Conservation (phyloP, 2,888 invertebrate species). For the Ophion obscuratus region DNA sequence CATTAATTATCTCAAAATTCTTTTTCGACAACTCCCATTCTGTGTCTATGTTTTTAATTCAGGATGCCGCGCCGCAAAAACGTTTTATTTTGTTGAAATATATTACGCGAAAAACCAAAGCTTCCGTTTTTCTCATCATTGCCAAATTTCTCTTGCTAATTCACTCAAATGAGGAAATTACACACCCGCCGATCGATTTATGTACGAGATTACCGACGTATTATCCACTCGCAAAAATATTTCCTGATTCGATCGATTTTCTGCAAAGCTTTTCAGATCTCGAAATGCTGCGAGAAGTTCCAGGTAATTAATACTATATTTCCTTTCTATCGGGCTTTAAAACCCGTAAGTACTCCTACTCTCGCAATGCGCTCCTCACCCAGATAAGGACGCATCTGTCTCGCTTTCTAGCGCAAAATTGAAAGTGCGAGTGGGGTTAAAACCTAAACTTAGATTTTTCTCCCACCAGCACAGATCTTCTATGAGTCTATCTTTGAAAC, state of each 20-base stretch:
- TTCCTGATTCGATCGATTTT: constrained; percentile 36
- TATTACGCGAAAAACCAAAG: constrained; percentile 31
- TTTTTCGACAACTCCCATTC: constrained; percentile 29
- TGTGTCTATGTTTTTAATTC: constrained; percentile 42
- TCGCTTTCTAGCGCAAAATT: constrained; percentile 42
- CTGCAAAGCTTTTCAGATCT: constrained; percentile 31
- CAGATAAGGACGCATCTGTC: constrained; percentile 35
- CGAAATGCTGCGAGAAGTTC: constrained; percentile 29
- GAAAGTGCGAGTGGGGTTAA: constrained; percentile 41
- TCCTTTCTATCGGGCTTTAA: constrained; percentile 32
- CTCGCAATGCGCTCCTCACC: constrained; percentile 39
- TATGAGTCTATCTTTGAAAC: neutral
- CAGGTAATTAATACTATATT: constrained; percentile 35
- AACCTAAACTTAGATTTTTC: constrained; percentile 25
- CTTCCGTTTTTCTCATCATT: constrained; percentile 45
- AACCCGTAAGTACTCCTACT: constrained; percentile 32
- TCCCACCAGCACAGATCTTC: constrained; percentile 43
- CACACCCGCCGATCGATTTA: constrained; percentile 36
- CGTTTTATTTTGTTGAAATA: constrained; percentile 22
- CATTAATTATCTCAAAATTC: constrained; percentile 40
- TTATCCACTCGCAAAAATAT: constrained; percentile 38
- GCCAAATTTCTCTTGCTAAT: constrained; percentile 36
- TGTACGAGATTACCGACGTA: constrained; percentile 36
- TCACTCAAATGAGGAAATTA: constrained; percentile 34
- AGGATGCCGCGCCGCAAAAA: constrained; percentile 15